Percentiles rank a stretch among this genome's conserved stretches.
Evolutionary conservation across 1,140 invertebrate genomes (phyloP).

Genomic region (Drosophila trapezifrons): DNA sequence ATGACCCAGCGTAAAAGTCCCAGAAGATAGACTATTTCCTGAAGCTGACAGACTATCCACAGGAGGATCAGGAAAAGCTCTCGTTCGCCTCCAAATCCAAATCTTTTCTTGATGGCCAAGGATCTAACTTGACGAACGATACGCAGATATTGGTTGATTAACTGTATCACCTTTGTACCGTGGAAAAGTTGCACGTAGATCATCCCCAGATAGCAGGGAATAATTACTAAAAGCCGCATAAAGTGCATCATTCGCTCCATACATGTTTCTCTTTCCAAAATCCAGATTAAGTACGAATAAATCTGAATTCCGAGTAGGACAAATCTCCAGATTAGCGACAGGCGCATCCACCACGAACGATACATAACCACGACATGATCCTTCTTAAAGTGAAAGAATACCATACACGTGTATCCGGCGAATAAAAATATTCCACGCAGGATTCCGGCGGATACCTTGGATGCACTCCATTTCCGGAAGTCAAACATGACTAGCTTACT

Average conservation of each 20-base stretch:
- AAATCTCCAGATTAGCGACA: slow-evolving; percentile 6
- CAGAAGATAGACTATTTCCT: background rate
- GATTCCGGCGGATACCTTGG: slow-evolving; percentile 9
- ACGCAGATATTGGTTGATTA: slow-evolving; percentile 40
- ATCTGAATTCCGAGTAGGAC: background rate
- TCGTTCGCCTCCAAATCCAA: slow-evolving; percentile 13
- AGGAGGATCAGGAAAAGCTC: slow-evolving; percentile 36
- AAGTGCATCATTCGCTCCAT: background rate
- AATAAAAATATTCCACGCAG: background rate
- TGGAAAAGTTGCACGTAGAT: slow-evolving; percentile 20
- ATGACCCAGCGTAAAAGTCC: background rate
- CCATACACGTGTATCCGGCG: slow-evolving; percentile 1
- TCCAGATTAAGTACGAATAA: background rate
- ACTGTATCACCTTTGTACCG: background rate
- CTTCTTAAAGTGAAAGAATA: background rate
- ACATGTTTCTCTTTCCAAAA: fast-evolving
- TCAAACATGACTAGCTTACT: background rate
- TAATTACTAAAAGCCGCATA: background rate
- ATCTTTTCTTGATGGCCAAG: background rate
- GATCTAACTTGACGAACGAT: slow-evolving; percentile 16
- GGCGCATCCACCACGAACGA: slow-evolving; percentile 6
- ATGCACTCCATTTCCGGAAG: background rate
- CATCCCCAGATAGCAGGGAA: slow-evolving; percentile 26
- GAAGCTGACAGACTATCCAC: slow-evolving; percentile 6
- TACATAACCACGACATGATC: background rate